Conservation (phyloP, 2,888 invertebrate genomes). For the Creontiades dilutus region DNA sequence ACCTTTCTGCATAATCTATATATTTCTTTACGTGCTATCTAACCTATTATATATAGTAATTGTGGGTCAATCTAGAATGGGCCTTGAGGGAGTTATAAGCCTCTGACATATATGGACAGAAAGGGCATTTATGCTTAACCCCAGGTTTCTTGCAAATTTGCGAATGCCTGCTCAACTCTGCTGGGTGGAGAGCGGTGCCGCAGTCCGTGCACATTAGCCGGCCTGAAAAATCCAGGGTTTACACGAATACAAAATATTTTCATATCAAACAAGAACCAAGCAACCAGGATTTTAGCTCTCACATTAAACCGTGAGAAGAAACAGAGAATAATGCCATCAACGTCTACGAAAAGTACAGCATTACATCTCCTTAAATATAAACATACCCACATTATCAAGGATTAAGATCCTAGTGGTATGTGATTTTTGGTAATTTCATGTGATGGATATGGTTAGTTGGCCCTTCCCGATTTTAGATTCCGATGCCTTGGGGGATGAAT, state of each 20-base stretch:
- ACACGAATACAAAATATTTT: background rate
- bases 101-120: constrained; percentile 60
- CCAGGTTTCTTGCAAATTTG: constrained; percentile 57
- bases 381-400: too few relatives aligned
- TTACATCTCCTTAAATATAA: too few relatives aligned
- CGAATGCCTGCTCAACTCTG: constrained; percentile 43
- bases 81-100: constrained; percentile 57
- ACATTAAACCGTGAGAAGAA: background rate
- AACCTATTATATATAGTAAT: constrained; percentile 14
- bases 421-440: too few relatives aligned
- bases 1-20: background rate
- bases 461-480: too few relatives aligned
- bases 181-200: constrained; percentile 44
- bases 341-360: too few relatives aligned
- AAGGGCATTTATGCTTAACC: constrained; percentile 48
- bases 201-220: constrained; percentile 56
- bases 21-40: background rate
- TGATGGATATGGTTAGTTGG: too few relatives aligned
- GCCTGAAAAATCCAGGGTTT: constrained; percentile 44
- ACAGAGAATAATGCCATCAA: too few relatives aligned
- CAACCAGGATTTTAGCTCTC: background rate
- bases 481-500: too few relatives aligned
- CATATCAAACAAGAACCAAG: background rate
- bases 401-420: too few relatives aligned
- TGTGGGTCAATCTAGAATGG: constrained; percentile 54